Evolutionary conservation across 2,797 vertebrate species (phyloP), one percentile per base, ranked within the genome.

Genomic region (Silurus lanzhouensis): DNA sequence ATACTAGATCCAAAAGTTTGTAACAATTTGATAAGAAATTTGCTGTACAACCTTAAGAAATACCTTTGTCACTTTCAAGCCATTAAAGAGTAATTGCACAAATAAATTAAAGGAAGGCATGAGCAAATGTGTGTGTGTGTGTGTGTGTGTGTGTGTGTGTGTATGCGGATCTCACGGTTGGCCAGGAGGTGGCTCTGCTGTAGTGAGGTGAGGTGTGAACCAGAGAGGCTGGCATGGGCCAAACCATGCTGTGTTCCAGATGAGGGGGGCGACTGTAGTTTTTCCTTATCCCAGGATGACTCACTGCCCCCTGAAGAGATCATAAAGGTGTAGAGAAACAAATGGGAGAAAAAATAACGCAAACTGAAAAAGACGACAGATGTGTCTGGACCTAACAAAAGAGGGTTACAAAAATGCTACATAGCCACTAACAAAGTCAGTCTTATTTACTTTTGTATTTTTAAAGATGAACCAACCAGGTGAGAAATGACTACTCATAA

Each of bases 221-320:
- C 86, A 64, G 93, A 95, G 75, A 96, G 90, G 87, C 92, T 91
- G 2, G 93, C 88, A 83, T 96, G 95, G 57, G 90, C 86, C 83
- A 96, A 90, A 91, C 94, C 94, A 84, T 95, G 95, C 90, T 96
- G 96, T 12, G 93, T 91, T 79, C 92, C 94, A 0, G 94, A 91
- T 17, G 94, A 94, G 81, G 94, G 93, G 79, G 96, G 95, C 84
- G 96, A 95, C 85, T 96, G 96, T 14, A 97, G 94, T 89, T 97
- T 96, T 87, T 97, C 96, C 81, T 97, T 98, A 88, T 97, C 97
- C 97, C 97, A 97, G 52, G 95, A 96, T 64, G 94, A 96, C 92
- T 97, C 96, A 86, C 95, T 97, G 89, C 95, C 96, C 91, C 96
- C 96, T 97, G 91, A 84, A 86, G 81, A 88, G 80, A 89, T 55